A percentile compares a stretch with the other conserved stretches of the same genome.
phyloP scores from a whole-genome alignment of 1,140 invertebrate species.

The Tetramorium simillimum region DNA sequence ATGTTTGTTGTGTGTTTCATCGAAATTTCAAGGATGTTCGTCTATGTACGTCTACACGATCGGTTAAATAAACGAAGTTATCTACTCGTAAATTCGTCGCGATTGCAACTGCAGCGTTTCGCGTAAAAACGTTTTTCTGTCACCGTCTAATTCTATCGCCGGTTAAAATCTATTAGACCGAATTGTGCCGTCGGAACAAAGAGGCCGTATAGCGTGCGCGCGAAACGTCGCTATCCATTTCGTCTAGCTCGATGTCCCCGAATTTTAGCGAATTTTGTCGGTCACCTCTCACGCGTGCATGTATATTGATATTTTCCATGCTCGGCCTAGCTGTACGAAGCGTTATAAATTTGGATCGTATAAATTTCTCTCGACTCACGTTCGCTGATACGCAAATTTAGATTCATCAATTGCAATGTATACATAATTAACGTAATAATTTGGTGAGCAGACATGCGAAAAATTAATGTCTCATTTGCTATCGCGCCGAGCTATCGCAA shows the following conservation, averaged over 20 bases:
- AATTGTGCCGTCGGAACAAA: slow-evolving; percentile 36
- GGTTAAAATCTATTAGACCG: slow-evolving; percentile 43
- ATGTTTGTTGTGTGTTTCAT: slow-evolving; percentile 10
- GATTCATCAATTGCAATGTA: slow-evolving; percentile 46
- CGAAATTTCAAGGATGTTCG: slow-evolving; percentile 36
- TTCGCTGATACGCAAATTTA: slow-evolving; percentile 42
- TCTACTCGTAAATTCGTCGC: slow-evolving; percentile 26
- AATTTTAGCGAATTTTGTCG: slow-evolving; percentile 52
- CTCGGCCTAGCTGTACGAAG: neutral
- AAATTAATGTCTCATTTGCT: slow-evolving; percentile 55
- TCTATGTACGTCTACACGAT: slow-evolving; percentile 24
- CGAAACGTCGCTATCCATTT: slow-evolving; percentile 15
- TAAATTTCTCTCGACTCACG: slow-evolving; percentile 29
- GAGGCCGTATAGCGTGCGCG: neutral
- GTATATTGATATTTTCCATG: slow-evolving; percentile 33
- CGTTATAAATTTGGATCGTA: slow-evolving; percentile 40
- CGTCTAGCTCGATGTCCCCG: slow-evolving; percentile 4
- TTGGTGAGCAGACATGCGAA: slow-evolving; percentile 17
- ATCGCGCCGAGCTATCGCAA: neutral
- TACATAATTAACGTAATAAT: slow-evolving; percentile 50
- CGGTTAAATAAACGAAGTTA: slow-evolving; percentile 45
- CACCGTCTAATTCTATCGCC: slow-evolving; percentile 44
- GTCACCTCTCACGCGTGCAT: neutral
- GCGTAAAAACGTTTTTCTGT: slow-evolving; percentile 21
- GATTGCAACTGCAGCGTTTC: slow-evolving; percentile 1